Base-by-base conservation (phyloP, 2,113 vertebrate species). In the Ctenodactylus gundi region DNA sequence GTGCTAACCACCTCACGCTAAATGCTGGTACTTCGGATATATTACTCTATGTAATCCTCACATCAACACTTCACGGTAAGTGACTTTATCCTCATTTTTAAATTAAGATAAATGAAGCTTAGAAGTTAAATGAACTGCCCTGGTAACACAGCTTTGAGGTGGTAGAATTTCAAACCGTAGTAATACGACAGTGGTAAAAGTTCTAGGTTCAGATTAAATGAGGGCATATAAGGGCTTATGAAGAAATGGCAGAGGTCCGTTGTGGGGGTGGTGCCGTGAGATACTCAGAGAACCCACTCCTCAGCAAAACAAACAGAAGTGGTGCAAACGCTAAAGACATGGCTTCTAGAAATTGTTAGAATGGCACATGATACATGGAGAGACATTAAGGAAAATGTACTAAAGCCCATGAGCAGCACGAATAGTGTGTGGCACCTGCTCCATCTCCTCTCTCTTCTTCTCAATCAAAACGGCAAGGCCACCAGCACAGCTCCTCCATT, bases 31-130 rank as follows among this genome's bases (percentile, higher is more conserved):
- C 31, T 85, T 65, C 55, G 36, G 80, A 21, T 18, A 36, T 7
- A 65, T 41, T 57, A 41, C 49, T 76, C 67, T 85, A 73, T 25
- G 88, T 75, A 82, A 77, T 94, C 29, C 27, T 91, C 49, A 77
- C 53, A 92, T 23, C 68, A 89, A 41, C 55, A 20, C 46, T 55
- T 44, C 17, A 93, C 55, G 14, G 27, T 62, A 62, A 23, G 39
- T 58, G n/a, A 31, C 14, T 90, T 96, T n/a, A 83, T 46, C 15
- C 34, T 92, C 68, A 73, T 70, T 94, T 90, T 78, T 89, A 20
- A 91, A 64, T 17, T 67, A 64, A 75, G 39, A 31, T 67, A 73
- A 87, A 3, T 62, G 44, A 44, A 31, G 20, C 11, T 86, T 94
- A 78, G 44, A 72, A n/a, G 31, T 49, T 68, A 73, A 65, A 13